A percentile compares a stretch with the other conserved stretches of the same genome.
Conservation (phyloP, 2,888 invertebrate species). For the Keiferia lycopersicella region DNA sequence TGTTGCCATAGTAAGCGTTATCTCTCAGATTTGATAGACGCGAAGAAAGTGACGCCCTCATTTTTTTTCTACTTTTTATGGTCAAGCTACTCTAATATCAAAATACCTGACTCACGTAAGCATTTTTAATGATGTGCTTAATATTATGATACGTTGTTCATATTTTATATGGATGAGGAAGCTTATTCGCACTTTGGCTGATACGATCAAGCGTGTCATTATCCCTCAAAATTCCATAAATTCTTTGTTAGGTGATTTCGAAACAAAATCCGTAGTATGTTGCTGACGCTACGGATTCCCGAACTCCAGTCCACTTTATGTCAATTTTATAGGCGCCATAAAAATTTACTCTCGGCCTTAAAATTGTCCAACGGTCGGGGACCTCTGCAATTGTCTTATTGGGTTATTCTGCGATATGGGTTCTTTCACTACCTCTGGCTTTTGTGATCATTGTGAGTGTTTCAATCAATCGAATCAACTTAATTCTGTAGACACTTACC, state of each 20-base stretch:
- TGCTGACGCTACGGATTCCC: slow-evolving; percentile 38
- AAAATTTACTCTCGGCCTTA: slow-evolving; percentile 48
- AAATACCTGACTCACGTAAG: too few relatives aligned
- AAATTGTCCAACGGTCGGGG: slow-evolving; percentile 38
- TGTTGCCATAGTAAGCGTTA: too few relatives aligned
- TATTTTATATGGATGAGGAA: background rate
- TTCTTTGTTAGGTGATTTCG: slow-evolving; percentile 16
- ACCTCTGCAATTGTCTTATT: slow-evolving; percentile 37
- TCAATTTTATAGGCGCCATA: slow-evolving; percentile 48
- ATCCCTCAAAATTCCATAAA: background rate
- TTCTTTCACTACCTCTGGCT: slow-evolving; percentile 2
- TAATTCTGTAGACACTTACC: background rate
- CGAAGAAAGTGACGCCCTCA: too few relatives aligned
- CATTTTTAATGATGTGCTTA: too few relatives aligned
- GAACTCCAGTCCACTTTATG: slow-evolving; percentile 41
- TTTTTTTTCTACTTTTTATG: too few relatives aligned
- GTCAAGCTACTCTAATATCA: too few relatives aligned
- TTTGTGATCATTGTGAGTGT: slow-evolving; percentile 17
- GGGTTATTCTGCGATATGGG: slow-evolving; percentile 26
- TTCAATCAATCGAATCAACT: slow-evolving; percentile 9
- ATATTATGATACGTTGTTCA: background rate
- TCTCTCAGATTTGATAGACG: too few relatives aligned
- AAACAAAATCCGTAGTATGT: slow-evolving; percentile 24
- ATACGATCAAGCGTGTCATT: background rate
- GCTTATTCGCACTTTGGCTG: background rate